Evolutionary conservation across 92 coral and sea anemone genomes (phyloP).

Genomic region (Zoanthus sansibaricus): DNA sequence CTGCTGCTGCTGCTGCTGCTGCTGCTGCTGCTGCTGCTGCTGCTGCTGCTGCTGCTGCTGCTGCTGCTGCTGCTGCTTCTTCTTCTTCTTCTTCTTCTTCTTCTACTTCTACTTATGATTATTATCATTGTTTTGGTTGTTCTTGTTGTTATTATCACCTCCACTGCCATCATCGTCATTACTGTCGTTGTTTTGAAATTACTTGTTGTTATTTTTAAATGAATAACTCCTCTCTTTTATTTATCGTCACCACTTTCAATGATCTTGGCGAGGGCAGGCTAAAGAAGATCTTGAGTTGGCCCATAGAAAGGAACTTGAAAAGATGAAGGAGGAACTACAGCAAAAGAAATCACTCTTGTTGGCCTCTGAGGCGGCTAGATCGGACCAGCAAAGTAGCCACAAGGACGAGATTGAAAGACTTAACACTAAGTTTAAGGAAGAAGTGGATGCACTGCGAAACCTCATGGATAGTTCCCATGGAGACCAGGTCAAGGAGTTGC

Average conservation of each 20-base stretch:
- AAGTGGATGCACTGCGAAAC: constrained; percentile 57
- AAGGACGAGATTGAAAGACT: constrained; percentile 66
- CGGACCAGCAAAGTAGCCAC: constrained; percentile 77
- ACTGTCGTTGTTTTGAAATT: background rate
- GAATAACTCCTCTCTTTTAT: background rate
- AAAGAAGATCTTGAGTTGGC: constrained; percentile 89
- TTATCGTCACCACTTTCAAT: background rate
- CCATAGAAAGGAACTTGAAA: constrained; percentile 78
- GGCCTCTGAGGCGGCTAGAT: constrained; percentile 75
- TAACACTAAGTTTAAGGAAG: constrained; percentile 61
- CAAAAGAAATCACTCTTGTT: constrained; percentile 79
- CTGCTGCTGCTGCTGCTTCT: background rate
- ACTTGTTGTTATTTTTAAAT: background rate
- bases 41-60: background rate
- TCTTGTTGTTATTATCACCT: background rate
- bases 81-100: background rate
- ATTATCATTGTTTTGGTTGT: background rate
- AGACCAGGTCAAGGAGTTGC: constrained; percentile 76
- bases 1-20: no score
- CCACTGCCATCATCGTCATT: background rate
- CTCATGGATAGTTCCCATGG: constrained; percentile 89
- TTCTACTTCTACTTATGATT: background rate
- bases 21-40: no score
- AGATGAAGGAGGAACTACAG: constrained; percentile 67
- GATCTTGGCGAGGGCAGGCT: constrained; percentile 1